Base-by-base conservation (phyloP, 2,113 vertebrate species). In the Ranitomeya variabilis region DNA sequence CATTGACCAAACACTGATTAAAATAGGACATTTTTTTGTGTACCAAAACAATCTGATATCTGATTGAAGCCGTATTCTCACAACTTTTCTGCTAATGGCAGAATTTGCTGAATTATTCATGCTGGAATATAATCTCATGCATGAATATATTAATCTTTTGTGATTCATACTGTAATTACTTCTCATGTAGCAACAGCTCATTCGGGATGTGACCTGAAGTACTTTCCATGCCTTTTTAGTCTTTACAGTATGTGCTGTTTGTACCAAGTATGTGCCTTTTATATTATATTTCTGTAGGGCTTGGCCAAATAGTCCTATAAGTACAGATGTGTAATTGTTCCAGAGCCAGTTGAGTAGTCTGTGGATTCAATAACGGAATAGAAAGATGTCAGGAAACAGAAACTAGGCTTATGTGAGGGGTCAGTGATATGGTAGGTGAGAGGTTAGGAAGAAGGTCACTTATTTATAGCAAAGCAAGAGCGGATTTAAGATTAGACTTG, bases 401-500 rank as follows among this genome's bases (percentile, higher is more conserved):
- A 69, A 26, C 6, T 14, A 71, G 23, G 13, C 31, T 71, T 15
- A 2, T 31, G 26, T 71, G 26, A 71, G n/a, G 13, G 31, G n/a
- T 69, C 69, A 31, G 69, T 71, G 13, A 1, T 71, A 37, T 71
- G 12, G 14, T 71, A 7, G 23, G 69, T 23, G 66, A 69, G n/a
- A 71, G 69, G 26, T 31, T 71, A 71, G 18, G 69, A 57, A 57
- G 55, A 71, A 71, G 69, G 69, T 71, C 26, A 71, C 31, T 37
- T 71, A 71, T 31, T 71, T 71, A 71, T 71, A 71, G 26, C 69
- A 26, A 69, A 69, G n/a, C 23, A 69, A n/a, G n/a, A 69, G n/a
- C 5, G 69, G 69, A 71, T 71, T 71, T 71, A 37, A 71, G 69
- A 71, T 71, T 71, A 31, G 69, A 31, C 69, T 31, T 26, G 31